Percentiles rank a stretch among this genome's conserved stretches.
These are phyloP conservation scores for Muntiacus reevesi DNA, from an alignment of 2,113 vertebrate species.

Conservation along the genomic window DNA sequence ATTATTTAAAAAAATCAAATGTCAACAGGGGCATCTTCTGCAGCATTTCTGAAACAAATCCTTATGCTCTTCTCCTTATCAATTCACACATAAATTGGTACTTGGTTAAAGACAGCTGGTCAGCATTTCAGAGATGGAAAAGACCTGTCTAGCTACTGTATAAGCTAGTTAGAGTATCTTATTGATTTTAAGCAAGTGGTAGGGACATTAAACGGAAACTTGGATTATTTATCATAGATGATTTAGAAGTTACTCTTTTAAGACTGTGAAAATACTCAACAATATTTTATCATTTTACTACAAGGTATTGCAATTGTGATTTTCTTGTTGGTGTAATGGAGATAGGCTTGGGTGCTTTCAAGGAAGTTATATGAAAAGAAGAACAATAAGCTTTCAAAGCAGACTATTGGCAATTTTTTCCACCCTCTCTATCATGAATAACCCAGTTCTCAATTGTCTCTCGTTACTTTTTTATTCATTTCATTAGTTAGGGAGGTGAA, in stretches of 20 bases:
- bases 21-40: neutral
- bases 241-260: constrained; percentile 2
- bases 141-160: neutral
- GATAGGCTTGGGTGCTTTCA: neutral
- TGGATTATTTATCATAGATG: constrained; percentile 9
- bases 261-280: neutral
- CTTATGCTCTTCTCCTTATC: neutral
- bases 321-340: neutral
- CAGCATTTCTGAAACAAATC: neutral
- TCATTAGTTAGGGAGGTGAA: neutral
- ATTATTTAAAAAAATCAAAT: neutral
- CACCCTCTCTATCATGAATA: neutral
- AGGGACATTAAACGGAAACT: neutral
- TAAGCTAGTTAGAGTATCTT: neutral
- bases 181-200: neutral
- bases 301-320: neutral
- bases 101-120: neutral
- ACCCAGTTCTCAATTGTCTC: neutral
- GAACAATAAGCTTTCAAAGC: neutral
- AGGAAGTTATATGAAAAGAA: neutral
- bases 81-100: neutral
- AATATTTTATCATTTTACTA: neutral
- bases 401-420: constrained; percentile 20
- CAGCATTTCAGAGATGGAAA: neutral
- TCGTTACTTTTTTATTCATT: neutral